These are phyloP conservation scores for Caenorhabditis latens DNA, from an alignment of 1,140 invertebrate species.

Conservation along the genomic window DNA sequence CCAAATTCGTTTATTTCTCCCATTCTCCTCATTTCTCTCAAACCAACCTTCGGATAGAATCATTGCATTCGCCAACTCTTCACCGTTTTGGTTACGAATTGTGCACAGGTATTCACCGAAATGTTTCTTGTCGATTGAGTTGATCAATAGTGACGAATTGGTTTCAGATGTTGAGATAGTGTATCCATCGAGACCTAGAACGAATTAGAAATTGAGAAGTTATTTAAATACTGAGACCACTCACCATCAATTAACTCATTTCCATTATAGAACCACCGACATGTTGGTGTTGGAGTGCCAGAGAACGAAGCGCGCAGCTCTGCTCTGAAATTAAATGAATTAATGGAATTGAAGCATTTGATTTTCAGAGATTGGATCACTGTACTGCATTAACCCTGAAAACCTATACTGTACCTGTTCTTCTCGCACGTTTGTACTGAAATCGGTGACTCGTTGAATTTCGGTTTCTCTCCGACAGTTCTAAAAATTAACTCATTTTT, in stretches of 20 bases:
- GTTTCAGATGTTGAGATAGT: constrained; percentile 21
- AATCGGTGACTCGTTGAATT: constrained; percentile 52
- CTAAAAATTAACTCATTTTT: constrained; percentile 19
- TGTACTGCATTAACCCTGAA: no score
- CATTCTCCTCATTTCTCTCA: no score
- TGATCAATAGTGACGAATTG: constrained; percentile 56
- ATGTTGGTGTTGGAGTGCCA: constrained; percentile 67
- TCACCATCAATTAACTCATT: constrained; percentile 66
- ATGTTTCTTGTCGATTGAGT: constrained; percentile 61
- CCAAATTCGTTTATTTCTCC: no score
- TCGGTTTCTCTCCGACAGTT: constrained; percentile 36
- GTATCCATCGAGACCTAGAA: constrained; percentile 57
- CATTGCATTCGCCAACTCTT: constrained; percentile 73
- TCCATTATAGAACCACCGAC: constrained; percentile 70
- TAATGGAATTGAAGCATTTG: neutral
- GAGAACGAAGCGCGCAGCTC: constrained; percentile 70
- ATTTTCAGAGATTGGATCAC: no score
- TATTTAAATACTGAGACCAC: neutral
- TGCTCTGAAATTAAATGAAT: constrained; percentile 59
- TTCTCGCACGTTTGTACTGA: constrained; percentile 49
- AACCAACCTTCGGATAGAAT: constrained; percentile 72
- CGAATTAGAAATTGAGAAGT: neutral
- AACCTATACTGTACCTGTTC: constrained; percentile 1
- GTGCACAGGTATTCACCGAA: constrained; percentile 74
- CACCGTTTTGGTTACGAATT: constrained; percentile 70